Conservation (phyloP, 2,888 invertebrate species). For the Blastobasis adustella region DNA sequence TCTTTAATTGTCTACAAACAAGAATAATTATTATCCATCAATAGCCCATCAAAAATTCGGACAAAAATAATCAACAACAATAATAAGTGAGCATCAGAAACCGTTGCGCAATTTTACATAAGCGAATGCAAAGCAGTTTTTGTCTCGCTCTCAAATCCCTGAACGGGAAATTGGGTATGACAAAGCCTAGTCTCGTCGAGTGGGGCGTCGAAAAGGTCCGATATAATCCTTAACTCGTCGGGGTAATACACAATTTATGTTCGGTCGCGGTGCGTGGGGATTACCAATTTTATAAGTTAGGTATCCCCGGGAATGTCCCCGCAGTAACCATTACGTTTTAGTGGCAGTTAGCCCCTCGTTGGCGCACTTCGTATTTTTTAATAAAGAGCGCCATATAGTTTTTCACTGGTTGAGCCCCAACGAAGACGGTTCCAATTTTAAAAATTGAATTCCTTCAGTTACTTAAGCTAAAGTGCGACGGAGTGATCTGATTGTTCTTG, state of each 20-base stretch:
- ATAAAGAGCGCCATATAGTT: slow-evolving; percentile 66
- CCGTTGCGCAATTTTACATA: too few relatives aligned
- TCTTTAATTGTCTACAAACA: too few relatives aligned
- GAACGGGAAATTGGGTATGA: too few relatives aligned
- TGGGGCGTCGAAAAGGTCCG: slow-evolving; percentile 23
- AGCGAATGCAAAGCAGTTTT: too few relatives aligned
- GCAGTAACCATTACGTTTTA: slow-evolving; percentile 70
- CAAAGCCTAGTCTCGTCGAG: too few relatives aligned
- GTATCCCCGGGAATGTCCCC: slow-evolving; percentile 64
- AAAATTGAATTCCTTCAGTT: slow-evolving; percentile 38
- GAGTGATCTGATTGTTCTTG: too few relatives aligned
- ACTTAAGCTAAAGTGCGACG: too few relatives aligned
- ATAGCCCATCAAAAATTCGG: too few relatives aligned
- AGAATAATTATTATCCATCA: too few relatives aligned
- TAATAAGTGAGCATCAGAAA: too few relatives aligned
- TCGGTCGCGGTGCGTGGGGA: slow-evolving; percentile 39
- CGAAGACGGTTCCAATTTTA: slow-evolving; percentile 42
- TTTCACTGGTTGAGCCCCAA: slow-evolving; percentile 37
- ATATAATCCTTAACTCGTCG: slow-evolving; percentile 45
- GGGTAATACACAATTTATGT: slow-evolving; percentile 40
- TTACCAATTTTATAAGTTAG: slow-evolving; percentile 69
- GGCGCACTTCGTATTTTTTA: slow-evolving; percentile 63
- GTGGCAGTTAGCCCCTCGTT: slow-evolving; percentile 64
- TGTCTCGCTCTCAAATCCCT: too few relatives aligned
- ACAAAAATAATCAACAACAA: too few relatives aligned